Conservation (phyloP, 1,140 invertebrate genomes). For the Sarcophaga peregrina region DNA sequence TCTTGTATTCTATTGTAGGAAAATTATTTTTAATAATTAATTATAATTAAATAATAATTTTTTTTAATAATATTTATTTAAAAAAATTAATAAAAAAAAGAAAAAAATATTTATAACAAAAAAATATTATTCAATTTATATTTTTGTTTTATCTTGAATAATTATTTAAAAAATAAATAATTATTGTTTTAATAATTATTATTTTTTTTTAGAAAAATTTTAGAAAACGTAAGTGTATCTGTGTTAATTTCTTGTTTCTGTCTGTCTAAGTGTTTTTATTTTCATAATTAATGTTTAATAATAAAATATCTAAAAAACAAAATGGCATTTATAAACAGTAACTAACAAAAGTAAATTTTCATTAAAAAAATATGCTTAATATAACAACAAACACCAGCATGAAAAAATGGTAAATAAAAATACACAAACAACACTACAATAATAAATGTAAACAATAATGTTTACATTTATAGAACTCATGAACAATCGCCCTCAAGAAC, state of each 20-base stretch:
- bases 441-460: too few relatives aligned
- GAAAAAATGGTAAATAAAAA: too few relatives aligned
- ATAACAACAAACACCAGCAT: too few relatives aligned
- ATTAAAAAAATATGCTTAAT: too few relatives aligned
- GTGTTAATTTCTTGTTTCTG: background rate
- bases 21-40: background rate
- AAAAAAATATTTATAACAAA: too few relatives aligned
- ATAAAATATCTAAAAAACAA: background rate
- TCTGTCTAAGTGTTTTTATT: background rate
- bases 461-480: too few relatives aligned
- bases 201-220: background rate
- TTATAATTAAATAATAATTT: background rate
- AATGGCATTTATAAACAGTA: background rate
- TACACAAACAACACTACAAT: too few relatives aligned
- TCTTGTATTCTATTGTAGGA: background rate
- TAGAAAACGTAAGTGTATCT: constrained; percentile 8
- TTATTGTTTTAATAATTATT: too few relatives aligned
- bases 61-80: background rate
- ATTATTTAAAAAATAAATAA: background rate
- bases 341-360: background rate
- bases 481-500: too few relatives aligned
- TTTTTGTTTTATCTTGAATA: background rate
- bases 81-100: too few relatives aligned
- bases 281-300: background rate
- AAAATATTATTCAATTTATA: too few relatives aligned